A percentile compares a stretch with the other conserved stretches of the same genome.
Evolutionary conservation across 2,888 invertebrate genomes (phyloP).

Genomic region (Danaus chrysippus): DNA sequence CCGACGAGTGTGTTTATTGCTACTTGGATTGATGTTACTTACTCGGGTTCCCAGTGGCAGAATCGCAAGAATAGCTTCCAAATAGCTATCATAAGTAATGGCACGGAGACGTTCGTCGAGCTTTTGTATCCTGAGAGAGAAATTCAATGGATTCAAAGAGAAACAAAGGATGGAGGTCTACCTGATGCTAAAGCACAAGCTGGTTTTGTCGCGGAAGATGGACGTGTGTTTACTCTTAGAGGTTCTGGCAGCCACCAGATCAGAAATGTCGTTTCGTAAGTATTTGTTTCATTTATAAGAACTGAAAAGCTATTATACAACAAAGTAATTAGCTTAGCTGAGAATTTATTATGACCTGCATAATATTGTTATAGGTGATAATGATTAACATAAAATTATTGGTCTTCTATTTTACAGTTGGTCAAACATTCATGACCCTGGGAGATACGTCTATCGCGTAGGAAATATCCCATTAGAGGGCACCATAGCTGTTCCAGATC

Average conservation of each 20-base stretch:
- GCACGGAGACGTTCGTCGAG: conserved; percentile 89
- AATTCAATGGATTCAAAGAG: conserved; percentile 95
- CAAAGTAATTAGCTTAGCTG: too few species aligned
- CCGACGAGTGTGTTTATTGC: conserved; percentile 90
- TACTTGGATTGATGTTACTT: conserved; percentile 95
- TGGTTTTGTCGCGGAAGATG: conserved; percentile 92
- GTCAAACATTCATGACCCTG: conserved; percentile 91
- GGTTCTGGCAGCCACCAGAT: conserved; percentile 96
- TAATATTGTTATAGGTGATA: too few species aligned
- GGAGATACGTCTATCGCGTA: conserved; percentile 92
- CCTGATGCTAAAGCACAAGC: conserved; percentile 96
- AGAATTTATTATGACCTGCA: too few species aligned
- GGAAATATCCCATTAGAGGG: conserved; percentile 82
- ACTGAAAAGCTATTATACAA: too few species aligned
- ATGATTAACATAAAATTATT: neutral
- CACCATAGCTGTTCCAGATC: conserved; percentile 85
- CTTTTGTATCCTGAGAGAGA: conserved; percentile 92
- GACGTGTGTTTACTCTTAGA: conserved; percentile 85
- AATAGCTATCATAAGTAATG: conserved; percentile 82
- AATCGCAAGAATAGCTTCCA: conserved; percentile 94
- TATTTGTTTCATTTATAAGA: conserved; percentile 21
- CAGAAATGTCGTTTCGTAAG: conserved; percentile 87
- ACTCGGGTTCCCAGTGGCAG: conserved; percentile 81
- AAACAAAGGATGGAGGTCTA: conserved; percentile 84
- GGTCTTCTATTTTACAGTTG: conserved; percentile 77